Percentiles rank a stretch among this genome's conserved stretches.
Evolutionary conservation across 2,888 invertebrate species (phyloP).

Genomic region (Sarcophaga caerulescens): DNA sequence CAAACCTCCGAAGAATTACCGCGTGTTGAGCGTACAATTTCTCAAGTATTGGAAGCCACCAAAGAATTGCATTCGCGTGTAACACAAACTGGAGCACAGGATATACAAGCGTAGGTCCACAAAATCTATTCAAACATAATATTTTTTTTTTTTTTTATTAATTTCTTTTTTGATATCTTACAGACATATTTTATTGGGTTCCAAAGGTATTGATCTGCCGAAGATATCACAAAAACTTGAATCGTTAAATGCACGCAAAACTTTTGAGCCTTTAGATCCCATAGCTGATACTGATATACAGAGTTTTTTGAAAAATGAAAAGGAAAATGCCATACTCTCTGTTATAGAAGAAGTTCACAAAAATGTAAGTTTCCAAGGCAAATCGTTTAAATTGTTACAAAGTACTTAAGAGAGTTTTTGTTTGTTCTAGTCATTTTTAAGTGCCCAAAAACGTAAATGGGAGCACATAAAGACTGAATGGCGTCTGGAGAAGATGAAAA

Average conservation of each 20-base stretch:
- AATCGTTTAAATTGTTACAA: background rate
- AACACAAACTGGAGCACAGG: conserved; percentile 91
- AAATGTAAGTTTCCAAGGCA: conserved; percentile 83
- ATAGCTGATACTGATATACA: conserved; percentile 95
- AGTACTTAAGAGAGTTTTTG: background rate
- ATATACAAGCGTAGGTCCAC: conserved; percentile 90
- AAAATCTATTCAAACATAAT: background rate
- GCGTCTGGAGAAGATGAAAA: conserved; percentile 94
- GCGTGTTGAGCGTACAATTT: conserved; percentile 92
- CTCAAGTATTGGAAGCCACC: conserved; percentile 95
- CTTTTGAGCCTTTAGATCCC: conserved; percentile 95
- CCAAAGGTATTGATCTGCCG: conserved; percentile 96
- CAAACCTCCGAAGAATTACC: conserved; percentile 92
- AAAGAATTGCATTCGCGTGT: conserved; percentile 93
- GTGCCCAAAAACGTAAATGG: conserved; percentile 86
- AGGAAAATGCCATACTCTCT: conserved; percentile 95
- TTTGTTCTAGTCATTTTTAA: conserved; percentile 83
- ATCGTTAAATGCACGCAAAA: conserved; percentile 90
- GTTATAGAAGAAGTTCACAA: conserved; percentile 94
- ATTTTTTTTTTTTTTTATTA: conserved; percentile 14
- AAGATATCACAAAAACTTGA: conserved; percentile 95
- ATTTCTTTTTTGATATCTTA: conserved; percentile 62
- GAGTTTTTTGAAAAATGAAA: conserved; percentile 94
- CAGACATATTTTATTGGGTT: conserved; percentile 94
- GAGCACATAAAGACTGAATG: conserved; percentile 93